phyloP scores from a whole-genome alignment of 2,113 vertebrate species.

The Elephas maximus region DNA sequence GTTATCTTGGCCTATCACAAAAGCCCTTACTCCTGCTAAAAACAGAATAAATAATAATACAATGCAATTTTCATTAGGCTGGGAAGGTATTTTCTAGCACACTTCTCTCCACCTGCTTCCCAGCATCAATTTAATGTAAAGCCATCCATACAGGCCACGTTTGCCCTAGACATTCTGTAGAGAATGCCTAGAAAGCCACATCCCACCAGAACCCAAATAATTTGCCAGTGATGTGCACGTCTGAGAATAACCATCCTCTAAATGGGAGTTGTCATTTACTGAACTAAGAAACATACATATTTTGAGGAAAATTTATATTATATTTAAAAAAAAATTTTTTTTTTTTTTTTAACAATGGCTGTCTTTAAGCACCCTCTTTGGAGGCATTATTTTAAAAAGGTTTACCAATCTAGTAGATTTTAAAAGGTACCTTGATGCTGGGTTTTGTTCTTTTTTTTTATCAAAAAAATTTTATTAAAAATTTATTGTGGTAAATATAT shows the following conservation, averaged over 20 bases:
- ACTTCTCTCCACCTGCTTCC: neutral
- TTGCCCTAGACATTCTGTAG: neutral
- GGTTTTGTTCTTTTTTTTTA: neutral
- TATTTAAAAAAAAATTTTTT: neutral
- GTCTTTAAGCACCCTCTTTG: neutral
- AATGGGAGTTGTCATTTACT: neutral
- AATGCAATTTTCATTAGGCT: neutral
- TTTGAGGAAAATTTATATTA: neutral
- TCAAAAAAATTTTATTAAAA: neutral
- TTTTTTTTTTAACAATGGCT: neutral
- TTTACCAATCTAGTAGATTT: neutral
- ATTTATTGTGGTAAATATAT: neutral
- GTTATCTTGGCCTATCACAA: conserved; percentile 31
- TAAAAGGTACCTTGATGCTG: neutral
- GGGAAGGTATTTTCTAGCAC: neutral
- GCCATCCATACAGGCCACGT: too few relatives aligned
- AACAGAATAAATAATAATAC: neutral
- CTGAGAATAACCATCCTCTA: neutral
- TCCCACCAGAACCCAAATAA: neutral
- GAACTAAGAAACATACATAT: neutral
- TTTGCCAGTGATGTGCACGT: neutral
- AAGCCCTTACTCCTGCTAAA: neutral
- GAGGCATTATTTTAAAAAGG: neutral
- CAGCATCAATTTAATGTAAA: neutral
- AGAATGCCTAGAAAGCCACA: neutral